Evolutionary conservation across 2,113 vertebrate genomes (phyloP), one percentile per base, ranked within the genome.

Genomic region (Vombatus ursinus): DNA sequence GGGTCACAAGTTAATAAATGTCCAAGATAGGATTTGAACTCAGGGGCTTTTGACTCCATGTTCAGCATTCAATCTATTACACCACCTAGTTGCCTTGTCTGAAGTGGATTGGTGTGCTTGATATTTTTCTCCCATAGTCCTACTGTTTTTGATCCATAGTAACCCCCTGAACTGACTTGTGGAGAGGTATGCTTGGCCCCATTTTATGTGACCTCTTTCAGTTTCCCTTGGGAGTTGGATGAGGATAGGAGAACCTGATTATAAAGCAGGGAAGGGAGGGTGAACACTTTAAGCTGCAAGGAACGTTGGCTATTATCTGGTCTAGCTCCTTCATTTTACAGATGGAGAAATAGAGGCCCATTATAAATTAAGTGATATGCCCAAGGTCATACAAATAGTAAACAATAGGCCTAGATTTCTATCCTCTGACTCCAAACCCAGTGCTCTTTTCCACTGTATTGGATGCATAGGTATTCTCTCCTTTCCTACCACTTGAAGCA

Each of bases 391-490:
- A 37, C 31, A 37, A 37, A 12, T 4, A 37, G 28, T 68, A 68
- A 68, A 68, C 12, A 37, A 37, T 1, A 37, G 61, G 61, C 31
- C 12, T 68, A 68, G 3, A 31, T 68, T 68, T 68, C 61, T 68
- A 68, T 4, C 31, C 31, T 28, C 9, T 14, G 31, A 31, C 10
- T 54, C 3, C 53, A 92, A 31, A 47, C 12, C 44, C 10, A 26
- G 2, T 77, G 31, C 68, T 23, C 22, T 4, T 5, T 37, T 37
- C n/a, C 7, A 16, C 1, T 22, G 52, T 77, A 52, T 3, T 11
- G 0, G 54, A 28, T 47, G 52, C 22, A 5, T 54, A 28, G 47
- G 1, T 23, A 0, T 3, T 0, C 0, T 2, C 25, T 47, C 50
- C 53, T 49, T 16, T 49, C 92, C 53, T 25, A 89, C 68, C 49